Base-by-base conservation (phyloP, 92 coral and sea anemone genomes). In the Scolanthus callimorphus region DNA sequence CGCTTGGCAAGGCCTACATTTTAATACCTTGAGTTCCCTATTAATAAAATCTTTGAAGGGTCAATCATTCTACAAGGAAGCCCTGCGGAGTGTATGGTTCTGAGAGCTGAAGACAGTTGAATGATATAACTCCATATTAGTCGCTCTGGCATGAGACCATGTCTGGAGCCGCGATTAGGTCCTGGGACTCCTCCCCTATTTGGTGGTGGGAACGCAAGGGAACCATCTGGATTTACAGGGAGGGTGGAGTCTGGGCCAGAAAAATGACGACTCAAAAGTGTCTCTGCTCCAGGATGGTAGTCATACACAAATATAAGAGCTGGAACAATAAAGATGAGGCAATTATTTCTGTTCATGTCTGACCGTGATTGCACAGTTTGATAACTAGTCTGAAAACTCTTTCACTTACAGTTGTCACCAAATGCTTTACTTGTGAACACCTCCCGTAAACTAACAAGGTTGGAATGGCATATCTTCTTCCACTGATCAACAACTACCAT, bases 351-450 rank as follows among this genome's bases (percentile, higher is more conserved):
- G n/a, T n/a, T n/a, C n/a, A n/a, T n/a, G n/a, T n/a, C n/a, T n/a
- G n/a, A n/a, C n/a, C n/a, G n/a, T n/a, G n/a, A n/a, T n/a, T n/a
- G n/a, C n/a, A n/a, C n/a, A n/a, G n/a, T n/a, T n/a, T n/a, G n/a
- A n/a, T n/a, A n/a, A n/a, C n/a, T n/a, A n/a, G n/a, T n/a, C n/a
- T n/a, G n/a, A n/a, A n/a, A n/a, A n/a, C n/a, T n/a, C n/a, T n/a
- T n/a, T n/a, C n/a, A 94, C 99, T 84, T 68, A 94, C 99, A 94
- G 71, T 86, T 94, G 71, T 94, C 99, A n/a, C 89, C 89, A 74
- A 94, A 94, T 8, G 97, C 84, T 70, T 94, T 94, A 3, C 96
- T 88, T 1, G 99, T 94, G 59, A 94, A 94, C 39, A 94, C 97
- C 57, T 94, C 97, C 38, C 99, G 62, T 29, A 94, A 86, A 39